These are phyloP conservation scores for Setipinna tenuifilis DNA, from an alignment of 2,797 vertebrate species.

Conservation along the genomic window DNA sequence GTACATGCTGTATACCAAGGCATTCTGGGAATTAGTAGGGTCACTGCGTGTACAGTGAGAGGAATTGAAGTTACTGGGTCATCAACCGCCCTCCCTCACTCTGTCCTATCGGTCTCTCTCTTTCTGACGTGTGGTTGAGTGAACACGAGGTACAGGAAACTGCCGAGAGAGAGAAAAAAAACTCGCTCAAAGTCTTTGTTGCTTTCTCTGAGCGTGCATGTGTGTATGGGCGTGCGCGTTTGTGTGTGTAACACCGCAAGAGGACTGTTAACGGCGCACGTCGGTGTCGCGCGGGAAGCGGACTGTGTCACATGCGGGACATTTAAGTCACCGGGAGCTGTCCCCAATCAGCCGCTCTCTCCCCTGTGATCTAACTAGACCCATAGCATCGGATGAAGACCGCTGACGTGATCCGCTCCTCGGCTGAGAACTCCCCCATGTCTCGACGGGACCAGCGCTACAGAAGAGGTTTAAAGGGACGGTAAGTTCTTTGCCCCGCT, in stretches of 20 bases:
- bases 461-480: conserved; percentile 72
- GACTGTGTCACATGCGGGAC: neutral
- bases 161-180: neutral
- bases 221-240: neutral
- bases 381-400: neutral
- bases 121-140: neutral
- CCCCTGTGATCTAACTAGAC: neutral
- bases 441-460: conserved; percentile 78
- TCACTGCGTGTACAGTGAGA: conserved; percentile 21
- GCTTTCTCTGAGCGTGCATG: neutral
- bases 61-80: conserved; percentile 25
- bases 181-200: neutral
- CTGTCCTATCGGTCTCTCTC: neutral
- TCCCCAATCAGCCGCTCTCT: neutral
- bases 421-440: conserved; percentile 59
- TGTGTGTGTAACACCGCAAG: neutral
- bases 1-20: conserved; percentile 42
- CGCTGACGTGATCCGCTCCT: neutral
- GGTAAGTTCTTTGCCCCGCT: conserved; percentile 62
- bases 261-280: neutral
- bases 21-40: conserved; percentile 40
- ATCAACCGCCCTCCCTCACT: neutral
- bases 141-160: conserved; percentile 39
- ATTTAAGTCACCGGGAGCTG: neutral
- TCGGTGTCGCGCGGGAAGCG: neutral